Base-by-base conservation (phyloP, 2,888 invertebrate genomes). In the Tromatobia lineatoria region DNA sequence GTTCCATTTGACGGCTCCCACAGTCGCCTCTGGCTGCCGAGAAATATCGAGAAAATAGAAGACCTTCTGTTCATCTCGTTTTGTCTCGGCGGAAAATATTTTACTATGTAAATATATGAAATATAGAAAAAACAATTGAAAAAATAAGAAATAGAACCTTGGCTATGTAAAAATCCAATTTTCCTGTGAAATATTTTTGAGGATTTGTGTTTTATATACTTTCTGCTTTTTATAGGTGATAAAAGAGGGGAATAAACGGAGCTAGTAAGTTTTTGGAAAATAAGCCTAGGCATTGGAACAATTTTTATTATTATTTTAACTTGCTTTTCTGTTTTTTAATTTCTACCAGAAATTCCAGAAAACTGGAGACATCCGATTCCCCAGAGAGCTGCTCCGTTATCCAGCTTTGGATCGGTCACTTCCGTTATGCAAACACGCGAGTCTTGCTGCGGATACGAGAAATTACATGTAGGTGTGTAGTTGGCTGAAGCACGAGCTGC, bases 361-460 rank as follows among this genome's bases (percentile, higher is more conserved):
- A 83, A 83, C 78, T 57, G 47, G 79, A 52, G 87, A 86, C 76
- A 88, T 82, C 76, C 87, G 87, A 88, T 88, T 86, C 75, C 66
- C 52, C 29, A 29, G 74, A 80, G n/a, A 52, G 67, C 54, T 66
- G 71, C 54, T 66, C 42, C 74, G 76, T 86, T 87, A 90, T 89
- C 88, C 80, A 84, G 80, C 69, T 80, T 80, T 80, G 86, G 82
- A 88, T 86, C 89, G 82, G 85, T 75, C 86, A 86, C 89, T 89
- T 90, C 88, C 89, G 89, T 87, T 88, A 88, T 87, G 86, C 87
- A 87, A 84, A 88, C 89, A 87, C 88, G 86, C 83, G 80, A 84
- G 73, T 80, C 57, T 69, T 52, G 52, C 59, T 45, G 45, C 23
- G 76, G 25, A 76, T 71, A 80, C 78, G 76, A 57, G 83, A 80